Conservation (phyloP, 2,797 vertebrate genomes). For the Hirundo rustica region DNA sequence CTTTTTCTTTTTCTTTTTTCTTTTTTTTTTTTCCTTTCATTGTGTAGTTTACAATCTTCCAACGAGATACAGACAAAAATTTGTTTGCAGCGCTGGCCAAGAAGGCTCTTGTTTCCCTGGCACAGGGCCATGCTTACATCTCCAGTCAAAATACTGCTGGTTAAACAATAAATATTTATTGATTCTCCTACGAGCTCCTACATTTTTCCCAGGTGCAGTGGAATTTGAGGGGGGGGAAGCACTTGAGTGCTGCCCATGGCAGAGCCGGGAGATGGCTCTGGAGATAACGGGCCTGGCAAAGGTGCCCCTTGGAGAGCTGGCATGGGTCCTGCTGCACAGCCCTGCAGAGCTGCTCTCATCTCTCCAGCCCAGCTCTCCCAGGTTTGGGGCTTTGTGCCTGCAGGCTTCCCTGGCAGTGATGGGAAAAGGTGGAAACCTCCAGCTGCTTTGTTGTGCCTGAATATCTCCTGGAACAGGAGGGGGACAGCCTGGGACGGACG, state of each 20-base stretch:
- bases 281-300: not conserved
- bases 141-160: constrained; percentile 66
- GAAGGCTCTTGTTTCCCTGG: constrained; percentile 53
- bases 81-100: constrained; percentile 42
- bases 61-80: constrained; percentile 50
- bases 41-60: constrained; percentile 53
- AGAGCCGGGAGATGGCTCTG: not conserved
- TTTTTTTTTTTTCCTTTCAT: not conserved
- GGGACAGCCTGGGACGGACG: not conserved
- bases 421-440: not conserved
- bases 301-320: not conserved
- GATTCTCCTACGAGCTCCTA: constrained; percentile 55
- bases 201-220: constrained; percentile 68
- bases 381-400: not conserved
- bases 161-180: constrained; percentile 76
- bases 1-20: not conserved
- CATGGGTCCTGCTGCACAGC: not conserved
- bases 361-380: not conserved
- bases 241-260: not conserved
- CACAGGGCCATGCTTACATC: constrained; percentile 67
- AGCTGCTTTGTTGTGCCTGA: not conserved
- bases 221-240: not conserved
- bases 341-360: not conserved
- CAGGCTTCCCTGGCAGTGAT: not conserved
- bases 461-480: not conserved